phyloP scores from a whole-genome alignment of 2,113 vertebrate genomes.

The Trogon surrucura region DNA sequence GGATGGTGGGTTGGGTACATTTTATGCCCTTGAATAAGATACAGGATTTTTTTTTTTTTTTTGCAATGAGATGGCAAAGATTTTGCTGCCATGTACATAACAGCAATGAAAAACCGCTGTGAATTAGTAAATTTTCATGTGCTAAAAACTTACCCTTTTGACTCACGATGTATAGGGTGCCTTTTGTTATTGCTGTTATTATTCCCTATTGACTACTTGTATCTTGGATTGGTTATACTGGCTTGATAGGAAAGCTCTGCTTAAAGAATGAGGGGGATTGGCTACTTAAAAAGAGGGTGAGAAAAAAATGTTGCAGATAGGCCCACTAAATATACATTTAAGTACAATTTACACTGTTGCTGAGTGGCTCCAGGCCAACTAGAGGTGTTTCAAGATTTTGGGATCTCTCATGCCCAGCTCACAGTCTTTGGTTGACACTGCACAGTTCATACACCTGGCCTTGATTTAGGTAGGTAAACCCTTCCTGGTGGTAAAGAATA shows the following conservation, averaged over 20 bases:
- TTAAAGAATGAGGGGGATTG: background rate
- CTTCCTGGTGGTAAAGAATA: background rate
- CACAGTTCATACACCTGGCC: background rate
- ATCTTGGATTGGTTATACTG: background rate
- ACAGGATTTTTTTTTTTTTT: background rate
- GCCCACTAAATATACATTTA: background rate
- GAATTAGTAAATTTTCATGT: background rate
- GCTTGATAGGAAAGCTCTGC: background rate
- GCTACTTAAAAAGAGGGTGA: background rate
- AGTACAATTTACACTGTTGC: background rate
- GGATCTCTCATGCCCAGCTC: background rate
- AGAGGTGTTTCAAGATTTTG: background rate
- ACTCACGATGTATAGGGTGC: fast-evolving
- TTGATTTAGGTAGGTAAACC: background rate
- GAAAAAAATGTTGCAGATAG: fast-evolving
- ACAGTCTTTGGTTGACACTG: background rate
- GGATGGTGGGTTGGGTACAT: background rate
- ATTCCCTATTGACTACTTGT: background rate
- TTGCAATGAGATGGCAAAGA: background rate
- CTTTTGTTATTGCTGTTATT: background rate
- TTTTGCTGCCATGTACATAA: background rate
- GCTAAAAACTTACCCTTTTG: background rate
- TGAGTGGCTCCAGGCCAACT: background rate
- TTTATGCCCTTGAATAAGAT: background rate
- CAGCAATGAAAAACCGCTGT: background rate